A percentile compares a stretch with the other conserved stretches of the same genome.
These are phyloP conservation scores for Crotalus horridus DNA, from an alignment of 2,113 vertebrate genomes.

Conservation along the genomic window DNA sequence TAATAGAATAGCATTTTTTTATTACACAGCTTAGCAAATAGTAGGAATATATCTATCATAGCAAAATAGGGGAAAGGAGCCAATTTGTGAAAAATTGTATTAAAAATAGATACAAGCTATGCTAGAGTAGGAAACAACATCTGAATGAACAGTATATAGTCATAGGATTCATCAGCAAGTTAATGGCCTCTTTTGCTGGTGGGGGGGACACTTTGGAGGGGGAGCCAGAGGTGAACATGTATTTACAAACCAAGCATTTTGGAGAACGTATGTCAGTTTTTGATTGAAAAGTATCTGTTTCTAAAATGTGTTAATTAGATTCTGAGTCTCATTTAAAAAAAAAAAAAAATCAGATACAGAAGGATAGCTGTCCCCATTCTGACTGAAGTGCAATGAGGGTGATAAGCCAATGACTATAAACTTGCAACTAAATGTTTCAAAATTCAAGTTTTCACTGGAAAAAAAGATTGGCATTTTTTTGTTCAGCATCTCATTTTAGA, in stretches of 20 bases:
- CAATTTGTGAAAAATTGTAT: not conserved
- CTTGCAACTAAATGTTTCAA: not conserved
- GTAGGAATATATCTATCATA: not conserved
- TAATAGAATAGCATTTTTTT: slow-evolving; percentile 16
- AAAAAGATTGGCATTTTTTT: slow-evolving; percentile 1
- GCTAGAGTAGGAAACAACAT: not conserved
- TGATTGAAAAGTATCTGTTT: not conserved
- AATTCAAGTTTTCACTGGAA: not conserved
- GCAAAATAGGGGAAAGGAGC: slow-evolving; percentile 4
- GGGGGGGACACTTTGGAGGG: not conserved
- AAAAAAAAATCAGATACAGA: not conserved
- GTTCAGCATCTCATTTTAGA: not conserved
- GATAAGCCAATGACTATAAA: not conserved
- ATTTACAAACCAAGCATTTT: not conserved
- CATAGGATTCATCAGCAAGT: not conserved
- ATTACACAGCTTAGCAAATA: slow-evolving; percentile 3
- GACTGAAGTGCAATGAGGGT: not conserved
- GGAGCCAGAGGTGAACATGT: too few relatives aligned
- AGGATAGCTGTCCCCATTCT: not conserved
- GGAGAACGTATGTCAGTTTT: not conserved
- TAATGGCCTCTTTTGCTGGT: not conserved
- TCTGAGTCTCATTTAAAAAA: not conserved
- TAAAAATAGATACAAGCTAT: not conserved
- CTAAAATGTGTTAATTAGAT: not conserved
- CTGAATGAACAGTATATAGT: not conserved